These are phyloP conservation scores for Beris morrisii DNA, from an alignment of 2,888 invertebrate species.

Conservation along the genomic window DNA sequence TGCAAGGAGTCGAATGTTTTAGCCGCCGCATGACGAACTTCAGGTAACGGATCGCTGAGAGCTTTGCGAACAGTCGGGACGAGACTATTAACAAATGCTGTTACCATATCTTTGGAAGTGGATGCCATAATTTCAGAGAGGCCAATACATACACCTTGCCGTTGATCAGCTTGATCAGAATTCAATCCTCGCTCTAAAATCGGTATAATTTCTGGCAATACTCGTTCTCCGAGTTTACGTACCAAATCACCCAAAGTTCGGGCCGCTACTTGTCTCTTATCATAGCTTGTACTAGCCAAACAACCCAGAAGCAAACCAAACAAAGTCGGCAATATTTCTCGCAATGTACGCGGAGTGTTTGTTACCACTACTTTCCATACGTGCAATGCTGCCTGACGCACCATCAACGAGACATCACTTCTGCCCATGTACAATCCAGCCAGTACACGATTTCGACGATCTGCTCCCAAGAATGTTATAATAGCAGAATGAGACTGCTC, in stretches of 20 bases:
- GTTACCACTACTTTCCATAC: constrained; percentile 99
- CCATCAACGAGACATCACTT: constrained; percentile 95
- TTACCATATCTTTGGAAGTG: constrained; percentile 91
- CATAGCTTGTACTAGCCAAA: constrained; percentile 93
- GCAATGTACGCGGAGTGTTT: constrained; percentile 93
- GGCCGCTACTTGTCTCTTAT: constrained; percentile 95
- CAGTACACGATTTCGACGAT: constrained; percentile 87
- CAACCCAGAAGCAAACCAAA: constrained; percentile 91
- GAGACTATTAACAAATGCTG: constrained; percentile 84
- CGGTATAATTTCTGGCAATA: constrained; percentile 96
- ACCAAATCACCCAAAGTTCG: constrained; percentile 96
- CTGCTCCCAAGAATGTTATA: constrained; percentile 82
- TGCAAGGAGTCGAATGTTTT: constrained; percentile 96
- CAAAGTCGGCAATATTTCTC: constrained; percentile 93
- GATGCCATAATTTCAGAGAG: constrained; percentile 97
- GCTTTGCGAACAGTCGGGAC: constrained; percentile 95
- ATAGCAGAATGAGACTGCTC: constrained; percentile 93
- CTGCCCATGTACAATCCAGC: constrained; percentile 97
- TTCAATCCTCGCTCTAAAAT: constrained; percentile 92
- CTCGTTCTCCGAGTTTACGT: constrained; percentile 94
- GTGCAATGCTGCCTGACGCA: constrained; percentile 95
- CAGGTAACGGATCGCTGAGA: constrained; percentile 88
- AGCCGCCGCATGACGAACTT: constrained; percentile 92
- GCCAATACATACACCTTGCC: constrained; percentile 98
- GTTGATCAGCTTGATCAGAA: constrained; percentile 89